Percentiles rank a stretch among this genome's conserved stretches.
Conservation (phyloP, 2,113 vertebrate genomes). For the Catagonus wagneri region DNA sequence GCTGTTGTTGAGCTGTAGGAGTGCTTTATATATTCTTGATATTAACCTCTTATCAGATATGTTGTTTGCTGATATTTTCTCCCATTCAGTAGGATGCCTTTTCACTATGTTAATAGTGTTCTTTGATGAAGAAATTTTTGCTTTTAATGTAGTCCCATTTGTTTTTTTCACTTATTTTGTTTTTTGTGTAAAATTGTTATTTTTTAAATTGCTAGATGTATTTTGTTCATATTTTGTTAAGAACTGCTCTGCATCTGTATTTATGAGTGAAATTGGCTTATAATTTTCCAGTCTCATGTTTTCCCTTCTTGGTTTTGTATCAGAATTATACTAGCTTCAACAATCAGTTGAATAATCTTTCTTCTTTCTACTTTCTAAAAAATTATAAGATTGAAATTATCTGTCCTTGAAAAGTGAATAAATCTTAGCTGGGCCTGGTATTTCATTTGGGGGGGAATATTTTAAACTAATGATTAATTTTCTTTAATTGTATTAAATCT, state of each 20-base stretch:
- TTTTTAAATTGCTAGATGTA: neutral
- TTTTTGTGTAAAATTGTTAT: neutral
- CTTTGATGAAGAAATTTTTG: neutral
- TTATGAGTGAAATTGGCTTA: neutral
- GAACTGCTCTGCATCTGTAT: neutral
- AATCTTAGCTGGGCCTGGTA: neutral
- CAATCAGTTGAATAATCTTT: neutral
- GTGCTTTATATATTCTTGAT: neutral
- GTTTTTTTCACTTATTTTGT: neutral
- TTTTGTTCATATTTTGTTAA: neutral
- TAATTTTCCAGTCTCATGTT: neutral
- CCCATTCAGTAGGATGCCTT: neutral
- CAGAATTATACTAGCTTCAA: neutral
- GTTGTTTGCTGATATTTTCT: neutral
- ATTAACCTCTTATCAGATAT: neutral
- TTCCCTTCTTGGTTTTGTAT: neutral
- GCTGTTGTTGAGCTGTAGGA: neutral
- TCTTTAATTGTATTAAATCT: neutral
- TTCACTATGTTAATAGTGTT: neutral
- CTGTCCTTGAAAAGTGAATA: neutral
- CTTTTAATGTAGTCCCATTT: neutral
- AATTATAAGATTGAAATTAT: conserved; percentile 9
- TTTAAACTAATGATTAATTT: neutral
- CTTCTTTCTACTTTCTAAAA: conserved; percentile 2
- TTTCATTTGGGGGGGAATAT: neutral